A percentile compares a stretch with the other conserved stretches of the same genome.
These are phyloP conservation scores for Notarius lentiginosus DNA, from an alignment of 2,113 vertebrate genomes.

Conservation along the genomic window DNA sequence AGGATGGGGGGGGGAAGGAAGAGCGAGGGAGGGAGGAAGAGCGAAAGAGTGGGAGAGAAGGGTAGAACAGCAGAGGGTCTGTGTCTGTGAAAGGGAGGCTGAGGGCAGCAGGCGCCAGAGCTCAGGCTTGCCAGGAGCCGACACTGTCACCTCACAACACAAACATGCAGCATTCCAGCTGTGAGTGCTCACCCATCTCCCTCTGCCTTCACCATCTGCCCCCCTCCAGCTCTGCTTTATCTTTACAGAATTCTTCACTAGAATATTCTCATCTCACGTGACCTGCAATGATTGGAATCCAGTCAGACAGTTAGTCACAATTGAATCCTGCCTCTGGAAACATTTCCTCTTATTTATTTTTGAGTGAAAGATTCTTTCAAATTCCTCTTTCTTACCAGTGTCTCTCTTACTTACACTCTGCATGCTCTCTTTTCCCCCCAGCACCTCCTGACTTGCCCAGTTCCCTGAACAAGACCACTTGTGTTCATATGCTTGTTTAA, in stretches of 20 bases:
- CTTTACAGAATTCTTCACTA: conserved; percentile 25
- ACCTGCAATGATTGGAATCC: not conserved
- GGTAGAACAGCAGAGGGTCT: conserved; percentile 53
- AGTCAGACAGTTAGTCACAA: not conserved
- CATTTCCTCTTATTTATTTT: not conserved
- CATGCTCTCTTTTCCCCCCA: not conserved
- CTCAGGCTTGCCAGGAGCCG: conserved; percentile 39
- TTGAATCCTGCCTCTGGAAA: not conserved
- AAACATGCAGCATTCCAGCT: conserved; percentile 63
- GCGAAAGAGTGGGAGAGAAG: conserved; percentile 43
- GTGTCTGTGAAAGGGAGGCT: conserved; percentile 22
- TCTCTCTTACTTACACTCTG: not conserved
- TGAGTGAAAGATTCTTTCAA: not conserved
- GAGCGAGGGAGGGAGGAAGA: conserved; percentile 58
- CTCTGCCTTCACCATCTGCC: conserved; percentile 2
- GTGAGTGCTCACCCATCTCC: conserved; percentile 58
- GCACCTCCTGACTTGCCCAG: conserved; percentile 21
- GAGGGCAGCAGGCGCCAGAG: conserved; percentile 63
- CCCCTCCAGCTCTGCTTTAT: not conserved
- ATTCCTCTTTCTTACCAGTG: not conserved
- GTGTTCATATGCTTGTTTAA: not conserved
- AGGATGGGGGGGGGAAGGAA: conserved; percentile 59
- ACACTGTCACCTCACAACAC: conserved; percentile 63
- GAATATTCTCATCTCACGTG: conserved; percentile 29
- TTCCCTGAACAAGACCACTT: conserved; percentile 18